A percentile compares a stretch with the other conserved stretches of the same genome.
phyloP scores from a whole-genome alignment of 2,113 vertebrate species.

The Sardina pilchardus region DNA sequence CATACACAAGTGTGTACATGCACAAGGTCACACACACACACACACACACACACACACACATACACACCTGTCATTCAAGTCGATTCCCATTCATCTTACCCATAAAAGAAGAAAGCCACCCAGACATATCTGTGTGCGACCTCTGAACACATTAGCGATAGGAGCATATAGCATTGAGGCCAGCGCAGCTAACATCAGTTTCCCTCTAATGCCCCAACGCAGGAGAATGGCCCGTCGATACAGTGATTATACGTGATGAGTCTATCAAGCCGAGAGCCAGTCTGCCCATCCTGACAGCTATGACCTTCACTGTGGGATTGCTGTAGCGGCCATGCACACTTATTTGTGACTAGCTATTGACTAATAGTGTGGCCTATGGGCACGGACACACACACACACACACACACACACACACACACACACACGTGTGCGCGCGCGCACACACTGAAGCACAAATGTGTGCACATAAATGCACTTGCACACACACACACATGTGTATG shows the following conservation, averaged over 20 bases:
- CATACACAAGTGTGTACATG: slow-evolving; percentile 36
- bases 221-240: slow-evolving; percentile 13
- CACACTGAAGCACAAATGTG: not conserved
- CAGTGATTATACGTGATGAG: slow-evolving; percentile 18
- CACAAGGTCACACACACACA: slow-evolving; percentile 9
- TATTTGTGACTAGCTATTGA: slow-evolving; percentile 14
- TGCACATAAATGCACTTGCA: not conserved
- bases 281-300: not conserved
- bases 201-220: not conserved
- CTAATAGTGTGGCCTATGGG: not conserved
- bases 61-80: not conserved
- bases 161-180: not conserved
- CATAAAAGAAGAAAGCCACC: not conserved
- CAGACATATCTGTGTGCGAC: not conserved
- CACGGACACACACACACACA: not conserved
- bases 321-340: not conserved
- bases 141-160: slow-evolving; percentile 1
- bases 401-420: slow-evolving; percentile 1
- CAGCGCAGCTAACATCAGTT: not conserved
- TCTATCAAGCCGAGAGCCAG: slow-evolving; percentile 1
- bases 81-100: not conserved
- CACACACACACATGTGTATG: not conserved
- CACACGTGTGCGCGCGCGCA: not conserved
- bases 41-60: slow-evolving; percentile 1
- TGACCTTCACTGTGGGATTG: slow-evolving; percentile 12